Base-by-base conservation (phyloP, 2,797 vertebrate species). In the Arctocebus calabarensis region DNA sequence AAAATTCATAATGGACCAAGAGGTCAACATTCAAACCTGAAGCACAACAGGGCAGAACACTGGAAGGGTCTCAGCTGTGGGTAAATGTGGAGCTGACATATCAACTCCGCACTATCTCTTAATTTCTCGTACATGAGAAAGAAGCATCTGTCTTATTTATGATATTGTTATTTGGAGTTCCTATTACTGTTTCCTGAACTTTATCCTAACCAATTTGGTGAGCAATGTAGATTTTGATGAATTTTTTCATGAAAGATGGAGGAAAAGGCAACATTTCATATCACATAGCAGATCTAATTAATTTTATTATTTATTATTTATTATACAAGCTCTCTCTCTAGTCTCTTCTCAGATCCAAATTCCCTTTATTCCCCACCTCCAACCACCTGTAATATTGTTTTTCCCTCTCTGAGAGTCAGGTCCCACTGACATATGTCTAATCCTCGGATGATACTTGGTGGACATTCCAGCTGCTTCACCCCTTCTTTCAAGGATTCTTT, bases 291-390 rank as follows among this genome's bases (percentile, higher is more conserved):
- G 84, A 77, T 23, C 70, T 64, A 64, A 34, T 77, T 81, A 57
- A 61, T 93, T 16, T 86, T 82, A 40, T 40, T 40, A 40, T 40
- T 40, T 40, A 40, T 40, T 40, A 40, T 92, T 87, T 7, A 64
- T 86, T 57, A 48, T 55, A 43, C 75, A 64, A 9, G 19, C 59
- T 16, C 37, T 90, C 37, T 88, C 52, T 84, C 5, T 96, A 70
- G 29, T 64, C 74, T 85, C 74, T 82, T 81, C 57, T 40, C 52
- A 92, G 43, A 86, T 23, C 68, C 55, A 81, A 82, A 75, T 94
- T 85, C 23, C 32, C 19, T 68, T 82, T 82, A 55, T 40, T 34
- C 37, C 9, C 23, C n/a, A 22, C 11, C 43, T 5, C 37, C 13
- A 75, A 59, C 27, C 14, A 43, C 55, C 34, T 75, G 16, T 68